Percentiles rank a stretch among this genome's conserved stretches.
Conservation (phyloP, 1,140 invertebrate species). For the Neoseiulus cucumeris region DNA sequence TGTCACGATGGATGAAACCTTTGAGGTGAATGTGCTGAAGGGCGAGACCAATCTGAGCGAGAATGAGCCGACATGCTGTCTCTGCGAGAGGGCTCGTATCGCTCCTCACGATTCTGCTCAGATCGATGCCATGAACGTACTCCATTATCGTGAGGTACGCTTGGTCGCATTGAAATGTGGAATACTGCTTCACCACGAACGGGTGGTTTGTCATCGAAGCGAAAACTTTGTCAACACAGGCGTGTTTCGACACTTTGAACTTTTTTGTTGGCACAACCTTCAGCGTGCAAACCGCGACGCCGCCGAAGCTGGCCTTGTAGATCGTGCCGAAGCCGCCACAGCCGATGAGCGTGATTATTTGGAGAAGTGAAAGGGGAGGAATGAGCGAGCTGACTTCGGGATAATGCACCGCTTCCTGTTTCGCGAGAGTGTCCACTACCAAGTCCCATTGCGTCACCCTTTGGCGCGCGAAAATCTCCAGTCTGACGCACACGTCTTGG, state of each 20-base stretch:
- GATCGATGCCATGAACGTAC: neutral
- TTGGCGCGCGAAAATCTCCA: neutral
- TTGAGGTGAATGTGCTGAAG: too few species aligned
- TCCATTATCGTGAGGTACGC: neutral
- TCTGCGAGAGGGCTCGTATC: too few species aligned
- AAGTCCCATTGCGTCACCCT: neutral
- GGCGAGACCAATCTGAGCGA: too few species aligned
- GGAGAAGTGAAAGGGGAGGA: too few species aligned
- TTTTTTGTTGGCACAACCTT: neutral
- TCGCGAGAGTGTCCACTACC: neutral
- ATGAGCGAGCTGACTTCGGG: too few species aligned
- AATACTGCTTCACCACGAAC: neutral
- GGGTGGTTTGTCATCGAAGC: neutral
- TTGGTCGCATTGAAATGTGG: neutral
- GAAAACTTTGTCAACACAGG: conserved; percentile 1
- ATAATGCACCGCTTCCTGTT: too few species aligned
- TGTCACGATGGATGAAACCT: too few species aligned
- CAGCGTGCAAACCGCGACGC: neutral
- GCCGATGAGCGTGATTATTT: too few species aligned
- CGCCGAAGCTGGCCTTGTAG: neutral
- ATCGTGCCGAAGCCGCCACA: neutral
- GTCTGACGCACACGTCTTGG: too few species aligned
- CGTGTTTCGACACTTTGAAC: neutral
- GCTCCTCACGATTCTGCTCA: neutral
- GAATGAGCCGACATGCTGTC: too few species aligned